Conservation (phyloP, 2,797 vertebrate species). For the Vipera ursinii region DNA sequence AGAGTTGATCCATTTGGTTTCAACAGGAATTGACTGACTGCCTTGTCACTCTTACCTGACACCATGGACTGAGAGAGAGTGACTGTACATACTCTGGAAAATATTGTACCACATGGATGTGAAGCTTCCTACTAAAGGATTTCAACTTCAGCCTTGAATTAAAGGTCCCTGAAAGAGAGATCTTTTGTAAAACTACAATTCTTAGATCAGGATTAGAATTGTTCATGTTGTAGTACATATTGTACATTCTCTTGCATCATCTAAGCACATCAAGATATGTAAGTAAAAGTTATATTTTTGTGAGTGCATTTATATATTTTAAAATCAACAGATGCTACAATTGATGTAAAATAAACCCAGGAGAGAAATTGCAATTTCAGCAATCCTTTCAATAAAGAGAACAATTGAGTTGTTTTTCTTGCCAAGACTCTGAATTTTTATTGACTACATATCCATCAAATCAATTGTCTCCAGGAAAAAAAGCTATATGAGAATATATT, state of each 20-base stretch:
- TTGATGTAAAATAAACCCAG: not conserved
- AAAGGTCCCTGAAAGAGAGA: not conserved
- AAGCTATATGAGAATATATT: not conserved
- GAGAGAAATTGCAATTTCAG: conserved; percentile 7
- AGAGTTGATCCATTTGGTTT: too few relatives aligned
- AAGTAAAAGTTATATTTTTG: not conserved
- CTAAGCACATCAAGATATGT: not conserved
- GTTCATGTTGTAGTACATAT: not conserved
- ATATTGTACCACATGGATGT: not conserved
- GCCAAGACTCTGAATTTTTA: conserved; percentile 17
- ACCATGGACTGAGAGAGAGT: too few relatives aligned
- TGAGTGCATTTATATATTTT: conserved; percentile 6
- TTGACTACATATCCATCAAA: conserved; percentile 6
- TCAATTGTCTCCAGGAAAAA: conserved; percentile 3
- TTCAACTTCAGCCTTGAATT: not conserved
- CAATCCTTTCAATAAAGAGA: not conserved
- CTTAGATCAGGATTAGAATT: not conserved
- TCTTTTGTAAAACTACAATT: not conserved
- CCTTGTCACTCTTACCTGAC: too few relatives aligned
- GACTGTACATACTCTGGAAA: not conserved
- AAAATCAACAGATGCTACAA: not conserved
- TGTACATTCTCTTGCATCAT: not conserved
- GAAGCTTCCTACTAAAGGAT: not conserved
- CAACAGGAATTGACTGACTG: too few relatives aligned
- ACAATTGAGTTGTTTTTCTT: conserved; percentile 15